Conservation (phyloP, 2,113 vertebrate genomes). For the Passer montanus region DNA sequence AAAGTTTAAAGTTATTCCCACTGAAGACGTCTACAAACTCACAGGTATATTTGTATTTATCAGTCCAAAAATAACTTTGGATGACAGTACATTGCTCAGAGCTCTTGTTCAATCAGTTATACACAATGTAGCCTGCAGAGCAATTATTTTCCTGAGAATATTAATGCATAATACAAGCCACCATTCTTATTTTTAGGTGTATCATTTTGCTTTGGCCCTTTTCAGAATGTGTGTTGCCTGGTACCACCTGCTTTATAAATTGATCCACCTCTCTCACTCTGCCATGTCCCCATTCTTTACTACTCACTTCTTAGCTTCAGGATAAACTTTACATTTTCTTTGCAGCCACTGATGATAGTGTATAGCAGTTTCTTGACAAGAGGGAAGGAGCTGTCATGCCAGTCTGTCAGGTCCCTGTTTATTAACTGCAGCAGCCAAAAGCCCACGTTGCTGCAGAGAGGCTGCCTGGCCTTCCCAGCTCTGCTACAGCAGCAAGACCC, state of each 20-base stretch:
- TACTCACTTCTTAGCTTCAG: background rate
- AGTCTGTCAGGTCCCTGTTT: background rate
- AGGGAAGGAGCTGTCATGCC: background rate
- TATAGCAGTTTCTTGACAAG: background rate
- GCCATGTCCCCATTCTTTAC: background rate
- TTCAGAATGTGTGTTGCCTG: background rate
- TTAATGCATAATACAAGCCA: background rate
- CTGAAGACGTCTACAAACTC: background rate
- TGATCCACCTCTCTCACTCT: background rate
- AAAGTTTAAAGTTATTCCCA: background rate
- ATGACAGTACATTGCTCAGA: background rate
- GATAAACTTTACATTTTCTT: slow-evolving; percentile 3
- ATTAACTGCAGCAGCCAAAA: background rate
- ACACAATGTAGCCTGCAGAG: background rate
- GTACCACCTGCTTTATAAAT: background rate
- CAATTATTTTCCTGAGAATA: background rate
- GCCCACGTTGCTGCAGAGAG: background rate
- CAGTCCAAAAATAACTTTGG: background rate
- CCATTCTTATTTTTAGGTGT: background rate
- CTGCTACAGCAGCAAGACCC: background rate
- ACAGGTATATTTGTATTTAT: background rate
- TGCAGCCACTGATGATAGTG: background rate
- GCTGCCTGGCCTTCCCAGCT: background rate
- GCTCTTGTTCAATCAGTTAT: background rate
- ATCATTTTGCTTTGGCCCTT: background rate